Percentiles rank a stretch among this genome's conserved stretches.
Evolutionary conservation across 2,888 invertebrate species (phyloP).

Genomic region (Yponomeuta cagnagella): DNA sequence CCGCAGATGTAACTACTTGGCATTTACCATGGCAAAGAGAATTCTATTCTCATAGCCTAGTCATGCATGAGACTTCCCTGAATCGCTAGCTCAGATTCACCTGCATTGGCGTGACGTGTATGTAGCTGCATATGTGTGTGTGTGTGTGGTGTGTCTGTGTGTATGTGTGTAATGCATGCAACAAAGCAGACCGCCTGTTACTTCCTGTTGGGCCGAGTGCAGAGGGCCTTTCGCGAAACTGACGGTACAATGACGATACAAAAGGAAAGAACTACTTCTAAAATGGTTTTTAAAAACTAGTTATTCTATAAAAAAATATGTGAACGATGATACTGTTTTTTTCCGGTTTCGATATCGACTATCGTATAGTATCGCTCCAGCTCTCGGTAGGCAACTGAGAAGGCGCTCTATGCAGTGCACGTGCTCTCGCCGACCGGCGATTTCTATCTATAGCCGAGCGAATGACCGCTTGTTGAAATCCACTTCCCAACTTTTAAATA

Average conservation of each 20-base stretch:
- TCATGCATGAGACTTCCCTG: background rate
- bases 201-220: constrained; percentile 23
- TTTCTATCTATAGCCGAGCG: constrained; percentile 35
- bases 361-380: no score
- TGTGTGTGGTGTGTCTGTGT: background rate
- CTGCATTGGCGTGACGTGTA: background rate
- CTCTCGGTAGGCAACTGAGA: no score
- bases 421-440: constrained; percentile 24
- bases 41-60: constrained; percentile 7
- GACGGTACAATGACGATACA: no score
- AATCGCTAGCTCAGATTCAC: background rate
- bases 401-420: constrained; percentile 18
- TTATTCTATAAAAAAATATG: no score
- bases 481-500: constrained; percentile 33
- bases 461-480: constrained; percentile 47
- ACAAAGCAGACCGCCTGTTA: constrained; percentile 20
- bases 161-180: constrained; percentile 7
- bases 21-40: background rate
- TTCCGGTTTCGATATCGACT: no score
- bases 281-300: no score
- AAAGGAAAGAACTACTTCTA: no score
- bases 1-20: background rate
- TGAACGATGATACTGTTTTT: no score
- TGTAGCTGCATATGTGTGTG: background rate
- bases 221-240: constrained; percentile 4